A percentile compares a stretch with the other conserved stretches of the same genome.
These are phyloP conservation scores for Varanus komodoensis DNA, from an alignment of 2,113 vertebrate genomes.

Conservation along the genomic window DNA sequence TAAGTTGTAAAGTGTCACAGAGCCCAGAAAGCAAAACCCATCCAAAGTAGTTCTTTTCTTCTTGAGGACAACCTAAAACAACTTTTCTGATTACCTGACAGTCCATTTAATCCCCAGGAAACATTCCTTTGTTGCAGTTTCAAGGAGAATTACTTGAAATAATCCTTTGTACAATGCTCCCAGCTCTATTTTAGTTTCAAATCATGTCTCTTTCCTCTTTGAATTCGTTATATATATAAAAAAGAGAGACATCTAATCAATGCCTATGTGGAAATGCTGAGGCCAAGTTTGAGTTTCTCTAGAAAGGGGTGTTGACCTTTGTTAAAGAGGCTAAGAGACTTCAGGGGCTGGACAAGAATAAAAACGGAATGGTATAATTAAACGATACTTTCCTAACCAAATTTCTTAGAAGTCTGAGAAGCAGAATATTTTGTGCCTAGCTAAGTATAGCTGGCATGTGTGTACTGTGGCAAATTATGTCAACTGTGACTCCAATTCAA, in stretches of 20 bases:
- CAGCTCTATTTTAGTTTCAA: conserved; percentile 85
- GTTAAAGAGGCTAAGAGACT: conserved; percentile 71
- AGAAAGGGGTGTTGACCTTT: conserved; percentile 68
- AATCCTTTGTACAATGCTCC: conserved; percentile 84
- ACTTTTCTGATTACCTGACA: conserved; percentile 88
- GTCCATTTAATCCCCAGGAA: conserved; percentile 88
- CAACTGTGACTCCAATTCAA: conserved; percentile 72
- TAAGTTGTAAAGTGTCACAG: conserved; percentile 83
- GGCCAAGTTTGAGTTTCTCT: conserved; percentile 74
- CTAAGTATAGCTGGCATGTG: background rate
- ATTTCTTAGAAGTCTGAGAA: conserved; percentile 49
- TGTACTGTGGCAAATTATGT: conserved; percentile 35
- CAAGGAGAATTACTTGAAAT: conserved; percentile 90
- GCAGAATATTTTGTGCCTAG: conserved; percentile 23
- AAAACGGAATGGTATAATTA: conserved; percentile 70
- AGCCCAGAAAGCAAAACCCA: conserved; percentile 81
- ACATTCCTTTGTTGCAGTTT: conserved; percentile 86
- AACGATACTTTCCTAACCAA: conserved; percentile 53
- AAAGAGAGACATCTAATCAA: conserved; percentile 78
- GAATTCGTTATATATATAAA: conserved; percentile 71
- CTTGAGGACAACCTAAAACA: conserved; percentile 81
- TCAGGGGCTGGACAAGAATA: conserved; percentile 69
- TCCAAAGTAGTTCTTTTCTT: conserved; percentile 83
- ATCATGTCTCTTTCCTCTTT: conserved; percentile 80
- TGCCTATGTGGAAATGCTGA: conserved; percentile 76